Evolutionary conservation across 1,140 invertebrate species (phyloP).

Genomic region (Agraylea sexmaculata): DNA sequence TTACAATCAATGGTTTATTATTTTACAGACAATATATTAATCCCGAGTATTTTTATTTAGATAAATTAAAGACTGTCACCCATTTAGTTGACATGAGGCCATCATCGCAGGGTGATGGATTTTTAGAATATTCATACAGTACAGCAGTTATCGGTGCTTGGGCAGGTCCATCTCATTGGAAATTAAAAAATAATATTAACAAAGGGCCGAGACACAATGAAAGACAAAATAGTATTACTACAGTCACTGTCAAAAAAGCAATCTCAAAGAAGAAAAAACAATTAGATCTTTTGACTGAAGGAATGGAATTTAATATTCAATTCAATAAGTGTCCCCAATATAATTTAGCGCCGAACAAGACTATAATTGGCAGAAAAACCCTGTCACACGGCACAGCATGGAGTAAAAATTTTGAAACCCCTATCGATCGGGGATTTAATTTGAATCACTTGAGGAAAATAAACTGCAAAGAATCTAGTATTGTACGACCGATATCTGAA

Average conservation of each 20-base stretch:
- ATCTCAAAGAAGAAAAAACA: constrained; percentile 25
- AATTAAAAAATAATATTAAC: constrained; percentile 40
- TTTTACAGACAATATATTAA: not conserved
- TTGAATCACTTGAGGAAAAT: constrained; percentile 17
- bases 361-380: constrained; percentile 36
- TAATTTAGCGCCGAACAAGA: constrained; percentile 29
- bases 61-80: constrained; percentile 21
- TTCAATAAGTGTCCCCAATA: constrained; percentile 26
- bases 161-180: constrained; percentile 69
- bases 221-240: constrained; percentile 26
- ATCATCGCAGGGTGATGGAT: constrained; percentile 23
- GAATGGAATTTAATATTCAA: constrained; percentile 28
- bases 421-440: constrained; percentile 30
- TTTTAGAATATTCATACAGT: constrained; percentile 60
- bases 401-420: constrained; percentile 35
- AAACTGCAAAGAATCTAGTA: constrained; percentile 13
- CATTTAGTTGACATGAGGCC: constrained; percentile 35
- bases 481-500: constrained; percentile 10
- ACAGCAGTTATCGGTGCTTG: constrained; percentile 48
- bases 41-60: constrained; percentile 10
- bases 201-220: constrained; percentile 30
- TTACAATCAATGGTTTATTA: constrained; percentile 24
- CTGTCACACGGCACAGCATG: constrained; percentile 34
- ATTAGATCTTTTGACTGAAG: constrained; percentile 29
- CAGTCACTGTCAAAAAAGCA: constrained; percentile 10